Conservation (phyloP, 2,888 invertebrate genomes). For the Clistopyga incitator region DNA sequence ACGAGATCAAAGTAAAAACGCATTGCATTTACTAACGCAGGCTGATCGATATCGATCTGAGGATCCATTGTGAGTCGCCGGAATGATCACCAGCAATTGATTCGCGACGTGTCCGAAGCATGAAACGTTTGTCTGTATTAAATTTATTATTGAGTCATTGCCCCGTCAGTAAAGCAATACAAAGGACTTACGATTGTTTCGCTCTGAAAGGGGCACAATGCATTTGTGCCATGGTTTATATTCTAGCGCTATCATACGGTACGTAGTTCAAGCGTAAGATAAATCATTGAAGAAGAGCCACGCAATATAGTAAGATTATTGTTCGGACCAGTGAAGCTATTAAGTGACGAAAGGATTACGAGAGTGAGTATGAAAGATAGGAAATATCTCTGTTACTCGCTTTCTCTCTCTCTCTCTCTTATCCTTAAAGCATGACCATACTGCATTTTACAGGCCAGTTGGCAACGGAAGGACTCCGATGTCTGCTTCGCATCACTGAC, state of each 20-base stretch:
- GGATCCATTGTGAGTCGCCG: conserved; percentile 1
- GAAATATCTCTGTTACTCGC: conserved; percentile 37
- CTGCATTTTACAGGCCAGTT: conserved; percentile 67
- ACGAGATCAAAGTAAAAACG: conserved; percentile 12
- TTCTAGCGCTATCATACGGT: neutral
- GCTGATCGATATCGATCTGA: conserved; percentile 22
- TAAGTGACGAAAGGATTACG: conserved; percentile 70
- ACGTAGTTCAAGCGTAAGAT: conserved; percentile 1
- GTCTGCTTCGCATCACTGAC: conserved; percentile 64
- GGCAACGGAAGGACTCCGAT: conserved; percentile 68
- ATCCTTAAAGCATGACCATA: conserved; percentile 72
- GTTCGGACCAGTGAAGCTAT: conserved; percentile 69
- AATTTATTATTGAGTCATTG: conserved; percentile 59
- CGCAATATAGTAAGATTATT: conserved; percentile 65
- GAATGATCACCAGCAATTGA: conserved; percentile 50
- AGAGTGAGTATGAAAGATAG: conserved; percentile 47
- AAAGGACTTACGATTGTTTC: conserved; percentile 29
- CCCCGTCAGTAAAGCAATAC: conserved; percentile 17
- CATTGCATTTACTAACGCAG: conserved; percentile 41
- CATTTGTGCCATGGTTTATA: neutral
- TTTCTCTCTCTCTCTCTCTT: conserved; percentile 60
- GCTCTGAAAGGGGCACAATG: conserved; percentile 16
- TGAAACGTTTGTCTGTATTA: conserved; percentile 49
- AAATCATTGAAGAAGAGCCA: conserved; percentile 7
- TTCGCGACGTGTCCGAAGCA: conserved; percentile 26